These are phyloP conservation scores for Gouania willdenowi DNA, from an alignment of 2,797 vertebrate species.

Conservation along the genomic window DNA sequence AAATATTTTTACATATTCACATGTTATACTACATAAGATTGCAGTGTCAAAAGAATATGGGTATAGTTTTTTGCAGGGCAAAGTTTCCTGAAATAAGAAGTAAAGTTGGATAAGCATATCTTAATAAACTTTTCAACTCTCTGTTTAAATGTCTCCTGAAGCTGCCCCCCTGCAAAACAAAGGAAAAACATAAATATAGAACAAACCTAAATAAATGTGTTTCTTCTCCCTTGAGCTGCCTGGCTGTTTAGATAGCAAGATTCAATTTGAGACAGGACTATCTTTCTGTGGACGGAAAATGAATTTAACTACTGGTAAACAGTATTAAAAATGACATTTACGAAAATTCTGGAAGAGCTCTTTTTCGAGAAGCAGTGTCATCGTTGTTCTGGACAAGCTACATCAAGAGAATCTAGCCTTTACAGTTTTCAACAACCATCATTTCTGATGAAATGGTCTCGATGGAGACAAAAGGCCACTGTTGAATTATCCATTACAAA, in stretches of 20 bases:
- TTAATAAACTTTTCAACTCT: too few species aligned
- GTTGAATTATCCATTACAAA: too few species aligned
- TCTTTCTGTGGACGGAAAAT: background rate
- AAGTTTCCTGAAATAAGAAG: too few species aligned
- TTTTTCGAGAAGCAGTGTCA: background rate
- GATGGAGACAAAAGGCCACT: too few species aligned
- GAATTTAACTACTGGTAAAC: background rate
- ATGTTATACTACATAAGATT: too few species aligned
- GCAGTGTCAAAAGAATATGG: too few species aligned
- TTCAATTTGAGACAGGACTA: background rate
- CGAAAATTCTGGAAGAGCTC: background rate
- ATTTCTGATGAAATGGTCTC: background rate
- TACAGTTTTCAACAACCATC: background rate
- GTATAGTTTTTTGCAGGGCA: too few species aligned
- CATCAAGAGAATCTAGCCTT: background rate
- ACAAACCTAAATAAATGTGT: too few species aligned
- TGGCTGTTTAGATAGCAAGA: background rate
- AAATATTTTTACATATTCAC: too few species aligned
- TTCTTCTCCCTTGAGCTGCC: background rate
- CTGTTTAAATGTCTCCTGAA: too few species aligned
- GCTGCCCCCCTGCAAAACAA: too few species aligned
- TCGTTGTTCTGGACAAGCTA: background rate
- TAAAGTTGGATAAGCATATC: too few species aligned
- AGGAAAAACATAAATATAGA: background rate
- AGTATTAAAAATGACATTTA: constrained; percentile 2